Evolutionary conservation across 2,113 vertebrate species (phyloP).

Genomic region (Micromys minutus): DNA sequence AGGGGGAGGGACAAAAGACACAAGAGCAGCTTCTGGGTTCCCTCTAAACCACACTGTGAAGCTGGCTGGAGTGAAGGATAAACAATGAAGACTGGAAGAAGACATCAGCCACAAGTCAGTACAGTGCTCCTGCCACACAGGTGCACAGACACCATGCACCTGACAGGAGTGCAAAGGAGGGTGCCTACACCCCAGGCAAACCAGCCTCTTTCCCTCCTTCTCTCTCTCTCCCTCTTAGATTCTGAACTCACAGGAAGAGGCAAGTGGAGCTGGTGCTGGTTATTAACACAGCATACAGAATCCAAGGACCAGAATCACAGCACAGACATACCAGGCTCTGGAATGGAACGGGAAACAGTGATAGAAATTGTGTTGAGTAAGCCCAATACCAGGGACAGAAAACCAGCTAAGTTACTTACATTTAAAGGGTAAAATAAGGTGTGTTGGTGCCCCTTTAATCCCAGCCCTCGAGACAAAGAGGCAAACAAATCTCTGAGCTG

Average conservation of each 20-base stretch:
- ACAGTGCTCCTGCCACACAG: neutral
- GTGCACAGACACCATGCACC: too few species aligned
- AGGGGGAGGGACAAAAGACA: neutral
- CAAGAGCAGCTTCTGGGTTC: neutral
- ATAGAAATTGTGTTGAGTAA: too few species aligned
- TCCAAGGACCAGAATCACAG: too few species aligned
- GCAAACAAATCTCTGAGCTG: too few species aligned
- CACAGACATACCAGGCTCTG: too few species aligned
- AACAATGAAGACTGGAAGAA: neutral
- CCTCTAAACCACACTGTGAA: neutral
- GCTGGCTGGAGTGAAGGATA: neutral
- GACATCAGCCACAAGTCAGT: neutral
- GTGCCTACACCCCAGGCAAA: neutral
- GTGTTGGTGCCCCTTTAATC: too few species aligned
- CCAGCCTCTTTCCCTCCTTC: neutral
- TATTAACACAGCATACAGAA: neutral
- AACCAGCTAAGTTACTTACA: too few species aligned
- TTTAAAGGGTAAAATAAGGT: too few species aligned
- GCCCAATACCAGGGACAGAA: too few species aligned
- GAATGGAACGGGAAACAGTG: too few species aligned
- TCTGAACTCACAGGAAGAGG: neutral
- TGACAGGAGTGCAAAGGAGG: neutral
- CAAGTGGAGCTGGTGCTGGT: neutral
- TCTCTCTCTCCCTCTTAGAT: neutral
- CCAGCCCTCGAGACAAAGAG: too few species aligned